Percentiles rank a stretch among this genome's conserved stretches.
Evolutionary conservation across 2,113 vertebrate genomes (phyloP).

Genomic region (Scomber japonicus): DNA sequence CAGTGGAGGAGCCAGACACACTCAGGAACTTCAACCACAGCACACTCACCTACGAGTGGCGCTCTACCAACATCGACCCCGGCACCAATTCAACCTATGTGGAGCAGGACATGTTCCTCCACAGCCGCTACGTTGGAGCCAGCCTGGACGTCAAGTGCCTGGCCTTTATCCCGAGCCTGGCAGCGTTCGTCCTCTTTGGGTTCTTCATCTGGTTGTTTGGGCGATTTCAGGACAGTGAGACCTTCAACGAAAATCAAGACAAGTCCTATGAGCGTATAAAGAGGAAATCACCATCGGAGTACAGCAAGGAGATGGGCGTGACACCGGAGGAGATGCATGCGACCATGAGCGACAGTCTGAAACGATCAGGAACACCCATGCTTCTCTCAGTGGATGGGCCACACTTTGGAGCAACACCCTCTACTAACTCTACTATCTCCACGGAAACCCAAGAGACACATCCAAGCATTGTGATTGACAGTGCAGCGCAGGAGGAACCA

Average conservation of each 20-base stretch:
- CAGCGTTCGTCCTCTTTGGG: slow-evolving; percentile 94
- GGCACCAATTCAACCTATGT: slow-evolving; percentile 90
- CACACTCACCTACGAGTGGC: slow-evolving; percentile 94
- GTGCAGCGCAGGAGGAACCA: slow-evolving; percentile 52
- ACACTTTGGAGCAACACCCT: slow-evolving; percentile 66
- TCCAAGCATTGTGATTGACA: slow-evolving; percentile 72
- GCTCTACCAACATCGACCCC: slow-evolving; percentile 90
- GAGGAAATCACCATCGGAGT: slow-evolving; percentile 93
- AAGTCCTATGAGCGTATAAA: slow-evolving; percentile 95
- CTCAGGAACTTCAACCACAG: slow-evolving; percentile 93
- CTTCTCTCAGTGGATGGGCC: slow-evolving; percentile 89
- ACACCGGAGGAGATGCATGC: slow-evolving; percentile 90
- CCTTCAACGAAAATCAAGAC: slow-evolving; percentile 92
- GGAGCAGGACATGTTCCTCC: slow-evolving; percentile 93
- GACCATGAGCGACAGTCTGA: slow-evolving; percentile 86
- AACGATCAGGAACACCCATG: slow-evolving; percentile 84
- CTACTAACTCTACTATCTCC: slow-evolving; percentile 76
- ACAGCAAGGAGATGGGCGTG: slow-evolving; percentile 91
- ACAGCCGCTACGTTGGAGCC: slow-evolving; percentile 93
- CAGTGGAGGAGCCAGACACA: slow-evolving; percentile 93
- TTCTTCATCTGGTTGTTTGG: slow-evolving; percentile 97
- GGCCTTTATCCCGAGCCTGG: slow-evolving; percentile 94
- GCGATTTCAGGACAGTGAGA: slow-evolving; percentile 94
- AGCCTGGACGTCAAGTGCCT: slow-evolving; percentile 95
- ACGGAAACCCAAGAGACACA: slow-evolving; percentile 79